Conservation (phyloP, 2,113 vertebrate species). For the Carassius gibelio region DNA sequence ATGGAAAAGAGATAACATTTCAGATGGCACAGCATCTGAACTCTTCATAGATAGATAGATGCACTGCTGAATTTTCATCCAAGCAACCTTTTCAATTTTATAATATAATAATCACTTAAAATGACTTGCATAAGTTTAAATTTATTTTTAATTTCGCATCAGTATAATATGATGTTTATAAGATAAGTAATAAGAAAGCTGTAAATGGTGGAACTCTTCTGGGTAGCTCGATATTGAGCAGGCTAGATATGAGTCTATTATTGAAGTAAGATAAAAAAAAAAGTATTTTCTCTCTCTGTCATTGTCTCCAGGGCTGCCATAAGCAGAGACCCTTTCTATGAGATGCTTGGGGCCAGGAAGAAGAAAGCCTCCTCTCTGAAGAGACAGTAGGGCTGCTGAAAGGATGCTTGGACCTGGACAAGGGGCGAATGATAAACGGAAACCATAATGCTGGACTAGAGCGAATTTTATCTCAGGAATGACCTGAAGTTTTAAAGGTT, state of each 20-base stretch:
- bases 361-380: conserved; percentile 95
- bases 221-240: background rate
- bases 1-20: no score
- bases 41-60: no score
- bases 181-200: no score
- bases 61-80: no score
- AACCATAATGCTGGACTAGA: conserved; percentile 41
- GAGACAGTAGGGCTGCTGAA: conserved; percentile 75
- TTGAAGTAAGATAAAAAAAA: no score
- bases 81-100: no score
- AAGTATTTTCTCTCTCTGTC: background rate
- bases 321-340: conserved; percentile 97
- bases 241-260: no score
- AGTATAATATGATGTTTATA: no score
- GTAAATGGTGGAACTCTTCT: background rate
- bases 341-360: conserved; percentile 95
- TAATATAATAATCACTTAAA: no score
- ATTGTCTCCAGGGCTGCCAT: conserved; percentile 85
- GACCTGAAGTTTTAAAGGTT: conserved; percentile 10
- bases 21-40: no score
- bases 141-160: no score
- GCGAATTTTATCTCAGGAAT: conserved; percentile 38
- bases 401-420: conserved; percentile 41
- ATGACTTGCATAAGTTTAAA: no score
- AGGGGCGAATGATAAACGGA: conserved; percentile 12